Evolutionary conservation across 2,113 vertebrate genomes (phyloP), one percentile per base, ranked within the genome.

Genomic region (Mola mola): DNA sequence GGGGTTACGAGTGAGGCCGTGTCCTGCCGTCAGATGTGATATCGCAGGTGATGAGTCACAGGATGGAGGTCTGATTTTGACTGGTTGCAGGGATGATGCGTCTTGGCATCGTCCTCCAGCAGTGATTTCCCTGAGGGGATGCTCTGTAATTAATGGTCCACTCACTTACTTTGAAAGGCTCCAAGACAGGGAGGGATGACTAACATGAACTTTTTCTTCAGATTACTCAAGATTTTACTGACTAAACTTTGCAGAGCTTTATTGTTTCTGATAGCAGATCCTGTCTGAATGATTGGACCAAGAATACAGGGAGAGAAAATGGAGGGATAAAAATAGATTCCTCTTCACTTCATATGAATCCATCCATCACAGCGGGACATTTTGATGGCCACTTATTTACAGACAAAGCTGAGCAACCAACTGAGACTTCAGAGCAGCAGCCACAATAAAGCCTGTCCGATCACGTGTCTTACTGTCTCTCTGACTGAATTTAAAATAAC

Each of bases 291-390:
- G n/a, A n/a, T n/a, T n/a, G n/a, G n/a, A n/a, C n/a, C n/a, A n/a
- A n/a, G n/a, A n/a, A n/a, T n/a, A n/a, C n/a, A n/a, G n/a, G n/a
- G 9, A 10, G 3, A 36, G 7, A 13, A 34, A 11, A 11, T 3
- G 17, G 21, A 13, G 13, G 0, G 1, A 20, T 28, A 20, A 5
- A 44, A 36, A 66, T 4, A 19, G 43, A 48, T 29, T 60, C 50
- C 25, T 52, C 29, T 29, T 29, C 28, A 28, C 37, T 19, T 50
- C 9, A 26, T 5, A 57, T 25, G 65, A 43, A 33, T 46, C 38
- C 57, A 47, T 72, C 51, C 51, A 78, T 73, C 65, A 74, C 25
- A 24, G 34, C 21, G 16, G 26, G 48, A 67, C 52, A 3, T 40
- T 75, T 36, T 48, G 6, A 37, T 47, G 3, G 16, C 33, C 11